Evolutionary conservation across 2,797 vertebrate species (phyloP).

Genomic region (Catostomus latipinnis): DNA sequence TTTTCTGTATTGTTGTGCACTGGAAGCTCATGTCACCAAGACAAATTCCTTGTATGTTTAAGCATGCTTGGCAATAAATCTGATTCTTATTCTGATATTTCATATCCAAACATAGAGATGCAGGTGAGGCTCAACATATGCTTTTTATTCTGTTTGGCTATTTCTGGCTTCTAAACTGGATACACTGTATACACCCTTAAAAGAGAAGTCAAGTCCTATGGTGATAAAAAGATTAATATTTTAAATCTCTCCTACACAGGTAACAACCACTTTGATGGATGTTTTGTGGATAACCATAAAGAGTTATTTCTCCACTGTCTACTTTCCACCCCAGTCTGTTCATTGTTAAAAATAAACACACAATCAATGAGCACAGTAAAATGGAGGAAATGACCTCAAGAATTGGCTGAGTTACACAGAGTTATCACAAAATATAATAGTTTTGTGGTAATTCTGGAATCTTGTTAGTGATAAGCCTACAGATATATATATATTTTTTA

Average conservation of each 20-base stretch:
- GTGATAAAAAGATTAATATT: conserved; percentile 18
- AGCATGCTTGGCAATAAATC: too few species aligned
- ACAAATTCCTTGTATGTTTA: too few species aligned
- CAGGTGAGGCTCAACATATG: not conserved
- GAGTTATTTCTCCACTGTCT: conserved; percentile 28
- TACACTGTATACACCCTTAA: not conserved
- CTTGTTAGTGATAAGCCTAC: not conserved
- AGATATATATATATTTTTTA: not conserved
- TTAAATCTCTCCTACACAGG: not conserved
- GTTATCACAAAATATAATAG: not conserved
- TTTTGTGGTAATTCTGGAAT: not conserved
- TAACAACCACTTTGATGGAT: conserved; percentile 30
- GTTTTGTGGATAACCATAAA: conserved; percentile 33
- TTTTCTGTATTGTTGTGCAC: too few species aligned
- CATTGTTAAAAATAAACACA: conserved; percentile 27
- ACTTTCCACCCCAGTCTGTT: conserved; percentile 14
- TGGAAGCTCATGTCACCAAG: too few species aligned
- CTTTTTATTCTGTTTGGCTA: not conserved
- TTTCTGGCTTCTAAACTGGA: not conserved
- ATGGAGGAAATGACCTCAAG: conserved; percentile 11
- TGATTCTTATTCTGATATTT: too few species aligned
- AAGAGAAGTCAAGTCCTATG: conserved; percentile 1
- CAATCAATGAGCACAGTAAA: conserved; percentile 35
- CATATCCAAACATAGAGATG: not conserved
- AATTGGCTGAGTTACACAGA: not conserved